Percentiles rank a stretch among this genome's conserved stretches.
Evolutionary conservation across 1,140 invertebrate species (phyloP).

Genomic region (Oncopodura yosiiana): DNA sequence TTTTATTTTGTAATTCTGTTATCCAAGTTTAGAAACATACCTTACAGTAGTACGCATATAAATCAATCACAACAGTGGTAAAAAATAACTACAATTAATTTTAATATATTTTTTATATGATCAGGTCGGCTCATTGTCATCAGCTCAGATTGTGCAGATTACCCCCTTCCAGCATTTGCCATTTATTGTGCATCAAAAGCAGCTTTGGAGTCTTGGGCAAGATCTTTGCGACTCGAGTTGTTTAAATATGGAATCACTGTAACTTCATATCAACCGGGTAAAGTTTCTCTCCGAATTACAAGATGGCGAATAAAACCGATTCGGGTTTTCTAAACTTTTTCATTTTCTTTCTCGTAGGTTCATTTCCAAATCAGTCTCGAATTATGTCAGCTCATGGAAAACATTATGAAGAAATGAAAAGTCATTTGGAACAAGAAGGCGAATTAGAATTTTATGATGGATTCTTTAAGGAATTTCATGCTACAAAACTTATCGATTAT

Average conservation of each 20-base stretch:
- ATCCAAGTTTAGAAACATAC: too few relatives aligned
- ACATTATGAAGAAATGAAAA: conserved; percentile 22
- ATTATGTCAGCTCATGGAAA: conserved; percentile 8
- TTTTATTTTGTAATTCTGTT: too few relatives aligned
- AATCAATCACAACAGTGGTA: too few relatives aligned
- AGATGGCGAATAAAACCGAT: neutral
- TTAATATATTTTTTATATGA: conserved; percentile 22
- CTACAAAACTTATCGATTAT: neutral
- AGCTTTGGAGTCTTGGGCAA: conserved; percentile 58
- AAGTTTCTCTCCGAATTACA: neutral
- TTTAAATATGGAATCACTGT: conserved; percentile 60
- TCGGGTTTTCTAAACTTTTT: neutral
- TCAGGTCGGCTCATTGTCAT: conserved; percentile 61
- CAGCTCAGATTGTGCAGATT: conserved; percentile 64
- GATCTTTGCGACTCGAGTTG: conserved; percentile 62
- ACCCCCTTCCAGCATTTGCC: conserved; percentile 58
- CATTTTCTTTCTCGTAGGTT: conserved; percentile 5
- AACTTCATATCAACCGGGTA: conserved; percentile 65
- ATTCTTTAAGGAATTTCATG: conserved; percentile 15
- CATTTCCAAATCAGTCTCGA: conserved; percentile 12
- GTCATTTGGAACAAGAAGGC: neutral
- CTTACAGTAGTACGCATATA: too few relatives aligned
- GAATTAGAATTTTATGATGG: conserved; percentile 25
- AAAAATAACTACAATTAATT: too few relatives aligned
- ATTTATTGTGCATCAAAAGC: conserved; percentile 73